Base-by-base conservation (phyloP, 2,797 vertebrate genomes). In the Helicolenus hilgendorfi region DNA sequence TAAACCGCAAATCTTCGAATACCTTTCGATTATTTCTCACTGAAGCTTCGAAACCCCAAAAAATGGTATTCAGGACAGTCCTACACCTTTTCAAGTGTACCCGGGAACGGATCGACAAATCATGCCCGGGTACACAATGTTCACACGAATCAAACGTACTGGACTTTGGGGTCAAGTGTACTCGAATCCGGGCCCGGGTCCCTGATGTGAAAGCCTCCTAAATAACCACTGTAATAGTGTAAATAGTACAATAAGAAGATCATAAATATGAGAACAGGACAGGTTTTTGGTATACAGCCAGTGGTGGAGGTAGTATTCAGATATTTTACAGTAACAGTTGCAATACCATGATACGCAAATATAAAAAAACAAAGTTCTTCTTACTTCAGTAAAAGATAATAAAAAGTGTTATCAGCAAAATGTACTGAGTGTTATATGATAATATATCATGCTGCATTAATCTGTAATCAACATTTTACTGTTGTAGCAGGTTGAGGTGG, bases 1-100 rank as follows among this genome's bases (percentile, higher is more conserved):
- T 0, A 2, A 2, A 14, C 41, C 7, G 31, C 15, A 15, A 45
- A 45, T 0, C 41, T 49, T 49, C 15, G 3, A 49, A 49, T 41
- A 41, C 38, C 38, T 41, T 41, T 41, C 1, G 38, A 20, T 0
- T 49, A 18, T 49, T 49, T 20, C 41, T 49, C 41, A 49, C 6
- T 13, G 13, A 49, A 49, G 1, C 15, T 49, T 49, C 15, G 3
- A 1, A 45, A 18, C 41, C 41, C 15, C 0, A 0, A 45, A 45
- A 45, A 45, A 45, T 45, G 7, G 7, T 49, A 49, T 49, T 49
- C 15, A 2, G 15, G 15, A 49, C 41, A 49, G 41, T 14, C 3
- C 41, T 1, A 49, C 41, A 8, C 0, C 15, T 49, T 49, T 49
- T 49, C 15, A 0, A 49, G 41, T 49, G 41, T 18, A 45, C 38